phyloP scores from a whole-genome alignment of 64 coral and sea anemone genomes.

The Dendronephthya gigantea region DNA sequence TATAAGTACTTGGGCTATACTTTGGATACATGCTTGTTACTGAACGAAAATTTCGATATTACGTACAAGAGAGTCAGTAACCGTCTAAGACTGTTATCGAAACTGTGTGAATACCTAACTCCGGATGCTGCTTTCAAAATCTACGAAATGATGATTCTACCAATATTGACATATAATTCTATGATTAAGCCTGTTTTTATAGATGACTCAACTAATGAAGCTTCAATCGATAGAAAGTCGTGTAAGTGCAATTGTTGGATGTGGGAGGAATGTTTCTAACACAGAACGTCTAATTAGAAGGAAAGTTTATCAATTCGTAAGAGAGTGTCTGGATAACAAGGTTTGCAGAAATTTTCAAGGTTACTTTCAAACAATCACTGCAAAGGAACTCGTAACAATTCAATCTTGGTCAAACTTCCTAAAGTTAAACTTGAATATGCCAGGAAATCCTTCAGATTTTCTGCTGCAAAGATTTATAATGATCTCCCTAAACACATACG shows the following conservation, averaged over 20 bases:
- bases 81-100: background rate
- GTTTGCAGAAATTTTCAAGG: too few relatives aligned
- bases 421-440: background rate
- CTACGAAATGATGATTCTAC: background rate
- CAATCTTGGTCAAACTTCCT: background rate
- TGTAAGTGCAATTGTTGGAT: conserved; percentile 5
- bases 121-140: background rate
- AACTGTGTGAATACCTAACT: background rate
- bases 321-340: background rate
- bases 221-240: background rate
- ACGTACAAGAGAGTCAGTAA: background rate
- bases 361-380: background rate
- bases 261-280: background rate
- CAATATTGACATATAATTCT: background rate
- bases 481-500: background rate
- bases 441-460: background rate
- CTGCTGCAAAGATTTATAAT: background rate
- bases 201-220: background rate
- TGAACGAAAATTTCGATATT: background rate
- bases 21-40: background rate
- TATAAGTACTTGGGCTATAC: background rate
- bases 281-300: background rate
- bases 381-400: background rate
- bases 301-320: background rate
- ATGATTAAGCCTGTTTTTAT: background rate